Evolutionary conservation across 2,113 vertebrate genomes (phyloP), one percentile per base, ranked within the genome.

Genomic region (Hippocampus abdominalis): DNA sequence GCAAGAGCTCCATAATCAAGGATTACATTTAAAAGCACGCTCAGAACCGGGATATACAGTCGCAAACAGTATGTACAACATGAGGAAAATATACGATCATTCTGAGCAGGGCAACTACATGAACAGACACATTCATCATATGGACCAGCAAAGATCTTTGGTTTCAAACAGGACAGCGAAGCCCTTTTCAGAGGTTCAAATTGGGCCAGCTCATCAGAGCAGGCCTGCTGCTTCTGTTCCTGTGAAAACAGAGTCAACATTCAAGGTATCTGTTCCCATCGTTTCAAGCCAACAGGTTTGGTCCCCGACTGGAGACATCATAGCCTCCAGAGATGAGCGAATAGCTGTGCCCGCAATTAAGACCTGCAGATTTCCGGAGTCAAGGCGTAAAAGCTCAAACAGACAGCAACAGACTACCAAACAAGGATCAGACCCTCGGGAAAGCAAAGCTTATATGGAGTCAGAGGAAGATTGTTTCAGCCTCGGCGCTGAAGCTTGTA

Each of bases 391-490:
- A 80, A 89, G 88, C 71, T 80, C 90, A 2, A 84, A 89, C 8
- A 96, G 95, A 80, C 93, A 94, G 8, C 89, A 92, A 87, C 92
- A 93, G 78, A 89, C 79, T 6, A 89, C 88, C 8, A 53, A 21
- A 27, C 91, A 94, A 85, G 91, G 80, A 32, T 91, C 92, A 75
- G 92, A 92, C 49, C 90, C 90, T 23, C 92, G 91, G 66, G 94
- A 95, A 32, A 94, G 93, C 76, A 90, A 66, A 82, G 89, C 93
- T 57, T 95, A 93, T 46, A 94, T 94, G 71, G 96, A 98, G 74
- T 90, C 94, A 2, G 97, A 99, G 83, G 97, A 99, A 87, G 97
- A 99, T 88, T 96, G 91, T 89, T 95, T 99, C 82, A 98, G 96
- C 84, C 90, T 99, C 32, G 97, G 97, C 42, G 97, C 97, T 67